phyloP scores from a whole-genome alignment of 2,113 vertebrate genomes.

The Saguinus imperator region DNA sequence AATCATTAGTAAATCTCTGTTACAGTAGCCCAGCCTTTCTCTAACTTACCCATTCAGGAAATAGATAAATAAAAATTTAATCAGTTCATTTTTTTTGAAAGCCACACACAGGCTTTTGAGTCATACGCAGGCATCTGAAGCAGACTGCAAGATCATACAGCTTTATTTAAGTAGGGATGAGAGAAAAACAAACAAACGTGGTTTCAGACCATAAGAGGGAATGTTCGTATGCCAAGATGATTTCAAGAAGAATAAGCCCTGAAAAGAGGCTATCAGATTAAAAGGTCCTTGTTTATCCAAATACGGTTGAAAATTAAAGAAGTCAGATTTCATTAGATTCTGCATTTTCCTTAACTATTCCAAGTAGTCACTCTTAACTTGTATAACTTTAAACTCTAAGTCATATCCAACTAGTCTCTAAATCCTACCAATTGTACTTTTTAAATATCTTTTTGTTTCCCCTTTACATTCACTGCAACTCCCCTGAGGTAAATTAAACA shows the following conservation, averaged over 20 bases:
- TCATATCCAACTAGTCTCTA: background rate
- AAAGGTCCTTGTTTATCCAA: background rate
- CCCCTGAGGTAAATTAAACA: background rate
- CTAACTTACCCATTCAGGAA: background rate
- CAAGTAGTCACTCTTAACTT: background rate
- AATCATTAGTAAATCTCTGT: background rate
- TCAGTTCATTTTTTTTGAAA: constrained; percentile 10
- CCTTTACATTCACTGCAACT: background rate
- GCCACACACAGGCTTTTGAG: background rate
- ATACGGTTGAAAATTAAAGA: background rate
- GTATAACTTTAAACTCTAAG: background rate
- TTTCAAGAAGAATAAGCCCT: background rate
- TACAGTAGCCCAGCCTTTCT: background rate
- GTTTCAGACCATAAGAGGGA: background rate
- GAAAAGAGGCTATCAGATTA: background rate
- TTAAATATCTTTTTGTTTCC: background rate
- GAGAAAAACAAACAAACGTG: background rate
- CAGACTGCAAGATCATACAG: background rate
- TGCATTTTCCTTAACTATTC: background rate
- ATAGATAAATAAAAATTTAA: background rate
- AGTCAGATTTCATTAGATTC: background rate
- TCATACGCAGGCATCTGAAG: background rate
- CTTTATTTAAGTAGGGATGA: background rate
- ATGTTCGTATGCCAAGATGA: background rate
- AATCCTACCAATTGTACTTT: background rate